Evolutionary conservation across 2,797 vertebrate species (phyloP), one percentile per base, ranked within the genome.

Genomic region (Ptychobarbus kaznakovi): DNA sequence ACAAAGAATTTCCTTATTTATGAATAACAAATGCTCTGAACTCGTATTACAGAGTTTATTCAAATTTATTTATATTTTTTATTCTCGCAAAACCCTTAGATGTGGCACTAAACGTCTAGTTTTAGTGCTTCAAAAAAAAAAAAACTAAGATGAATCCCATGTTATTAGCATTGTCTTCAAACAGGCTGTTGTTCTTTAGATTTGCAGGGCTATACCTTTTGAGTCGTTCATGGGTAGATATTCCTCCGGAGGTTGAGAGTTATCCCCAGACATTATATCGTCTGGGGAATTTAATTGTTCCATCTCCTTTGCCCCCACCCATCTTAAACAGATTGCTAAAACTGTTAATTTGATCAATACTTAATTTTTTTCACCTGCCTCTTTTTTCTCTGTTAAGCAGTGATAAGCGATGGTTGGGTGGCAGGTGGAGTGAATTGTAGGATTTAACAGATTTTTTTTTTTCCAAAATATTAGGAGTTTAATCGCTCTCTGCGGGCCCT

Each of bases 341-440:
- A 97, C 96, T 96, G 96, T 97, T 98, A 98, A 99, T 99, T 98
- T 99, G 97, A 99, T 99, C 97, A 98, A 99, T 99, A 99, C 96
- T 97, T 98, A 99, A 98, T 98, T 99, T 98, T 95, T 96, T 90
- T 96, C 95, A 96, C 96, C 96, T 92, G 87, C 93, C 95, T 96
- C 91, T 95, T 95, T 96, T 92, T 96, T 95, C 96, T 96, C 97
- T 98, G 97, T 95, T 96, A 95, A 96, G 94, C 95, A 92, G 96
- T 96, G 97, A 99, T 99, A 99, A 99, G 97, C 96, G 91, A 95
- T 93, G 91, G 89, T 94, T 91, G 92, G 95, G 95, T 95, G 94
- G 93, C 89, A 91, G 94, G 95, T 94, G 94, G 93, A 95, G 96
- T 95, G 95, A 96, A 95, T 95, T 96, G 96, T 96, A n/a, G n/a